These are phyloP conservation scores for Temnothorax ravouxi DNA, from an alignment of 2,888 invertebrate species.

Conservation along the genomic window DNA sequence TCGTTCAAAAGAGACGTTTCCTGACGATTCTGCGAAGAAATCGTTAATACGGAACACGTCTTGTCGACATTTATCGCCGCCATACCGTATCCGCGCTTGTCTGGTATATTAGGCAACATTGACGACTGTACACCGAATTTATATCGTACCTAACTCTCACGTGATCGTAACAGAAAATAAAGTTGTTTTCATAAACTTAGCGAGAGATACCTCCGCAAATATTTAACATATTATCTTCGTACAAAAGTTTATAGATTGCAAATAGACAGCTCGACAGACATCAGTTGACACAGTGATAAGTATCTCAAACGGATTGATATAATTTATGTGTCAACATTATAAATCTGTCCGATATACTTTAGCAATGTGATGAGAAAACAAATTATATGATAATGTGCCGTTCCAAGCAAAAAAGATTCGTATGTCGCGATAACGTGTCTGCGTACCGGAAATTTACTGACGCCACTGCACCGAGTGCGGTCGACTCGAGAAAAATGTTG, in stretches of 20 bases:
- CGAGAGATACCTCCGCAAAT: slow-evolving; percentile 38
- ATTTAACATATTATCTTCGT: slow-evolving; percentile 4
- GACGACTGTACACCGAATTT: slow-evolving; percentile 44
- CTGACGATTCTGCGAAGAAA: neutral
- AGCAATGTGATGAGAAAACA: slow-evolving; percentile 66
- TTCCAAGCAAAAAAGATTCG: neutral
- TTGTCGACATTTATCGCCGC: slow-evolving; percentile 60
- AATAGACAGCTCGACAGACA: slow-evolving; percentile 47
- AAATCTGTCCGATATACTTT: slow-evolving; percentile 67
- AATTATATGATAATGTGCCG: slow-evolving; percentile 61
- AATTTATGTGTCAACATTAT: slow-evolving; percentile 65
- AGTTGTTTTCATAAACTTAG: neutral
- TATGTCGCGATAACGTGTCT: slow-evolving; percentile 56
- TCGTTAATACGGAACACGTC: slow-evolving; percentile 31
- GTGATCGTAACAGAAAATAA: slow-evolving; percentile 27
- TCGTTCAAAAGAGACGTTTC: slow-evolving; percentile 59
- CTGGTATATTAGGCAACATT: neutral
- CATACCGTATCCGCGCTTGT: slow-evolving; percentile 43
- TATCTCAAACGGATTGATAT: slow-evolving; percentile 46
- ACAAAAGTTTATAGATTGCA: neutral
- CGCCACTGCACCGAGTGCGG: neutral
- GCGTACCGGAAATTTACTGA: slow-evolving; percentile 61
- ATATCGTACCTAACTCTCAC: slow-evolving; percentile 13
- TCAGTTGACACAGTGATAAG: slow-evolving; percentile 47
- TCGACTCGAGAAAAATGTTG: slow-evolving; percentile 55